Percentiles rank a stretch among this genome's conserved stretches.
phyloP scores from a whole-genome alignment of 2,113 vertebrate genomes.

The Lucifuga dentata region DNA sequence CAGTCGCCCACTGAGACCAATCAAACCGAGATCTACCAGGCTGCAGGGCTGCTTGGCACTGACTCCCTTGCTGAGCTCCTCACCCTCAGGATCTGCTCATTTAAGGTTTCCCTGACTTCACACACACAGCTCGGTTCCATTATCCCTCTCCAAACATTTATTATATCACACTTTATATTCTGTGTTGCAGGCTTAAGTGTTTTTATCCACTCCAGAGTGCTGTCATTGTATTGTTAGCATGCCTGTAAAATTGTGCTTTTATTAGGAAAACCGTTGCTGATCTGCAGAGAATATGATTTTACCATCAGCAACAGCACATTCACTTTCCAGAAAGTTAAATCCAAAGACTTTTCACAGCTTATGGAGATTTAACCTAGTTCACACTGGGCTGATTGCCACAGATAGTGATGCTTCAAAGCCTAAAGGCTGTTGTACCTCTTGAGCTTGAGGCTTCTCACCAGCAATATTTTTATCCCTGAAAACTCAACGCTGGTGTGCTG shows the following conservation, averaged over 20 bases:
- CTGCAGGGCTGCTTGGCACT: conserved; percentile 63
- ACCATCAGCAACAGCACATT: conserved; percentile 1
- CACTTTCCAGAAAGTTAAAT: conserved; percentile 44
- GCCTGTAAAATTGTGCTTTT: conserved; percentile 5
- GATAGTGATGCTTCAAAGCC: conserved; percentile 69
- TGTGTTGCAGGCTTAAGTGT: conserved; percentile 35
- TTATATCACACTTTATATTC: conserved; percentile 29
- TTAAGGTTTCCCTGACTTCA: conserved; percentile 66
- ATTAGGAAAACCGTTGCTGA: not conserved
- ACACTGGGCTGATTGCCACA: conserved; percentile 64
- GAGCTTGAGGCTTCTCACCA: conserved; percentile 68
- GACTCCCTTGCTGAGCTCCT: conserved; percentile 51
- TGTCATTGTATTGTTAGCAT: not conserved
- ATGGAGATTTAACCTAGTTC: conserved; percentile 68
- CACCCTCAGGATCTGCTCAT: conserved; percentile 65
- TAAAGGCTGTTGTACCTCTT: conserved; percentile 58
- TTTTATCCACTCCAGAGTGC: conserved; percentile 19
- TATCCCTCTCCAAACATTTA: conserved; percentile 38
- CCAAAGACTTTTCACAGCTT: conserved; percentile 60
- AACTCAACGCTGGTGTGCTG: conserved; percentile 63
- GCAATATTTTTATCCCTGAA: conserved; percentile 74
- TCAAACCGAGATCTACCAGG: conserved; percentile 65
- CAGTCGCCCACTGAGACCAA: conserved; percentile 70
- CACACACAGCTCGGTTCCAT: conserved; percentile 8
- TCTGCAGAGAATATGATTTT: too few relatives aligned